Base-by-base conservation (phyloP, 2,888 invertebrate species). In the Dichetophora obliterata region DNA sequence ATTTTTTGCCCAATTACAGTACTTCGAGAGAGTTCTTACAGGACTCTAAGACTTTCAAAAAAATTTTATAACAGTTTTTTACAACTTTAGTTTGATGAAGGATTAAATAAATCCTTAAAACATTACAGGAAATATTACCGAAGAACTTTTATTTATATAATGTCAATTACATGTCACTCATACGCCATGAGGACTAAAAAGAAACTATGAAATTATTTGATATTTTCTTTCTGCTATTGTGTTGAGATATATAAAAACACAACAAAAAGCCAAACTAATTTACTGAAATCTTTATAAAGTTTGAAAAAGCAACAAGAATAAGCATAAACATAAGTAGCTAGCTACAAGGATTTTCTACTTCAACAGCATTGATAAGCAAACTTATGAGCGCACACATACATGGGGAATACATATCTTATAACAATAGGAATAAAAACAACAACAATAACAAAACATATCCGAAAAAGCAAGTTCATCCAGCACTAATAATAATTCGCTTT, bases 401-500 rank as follows among this genome's bases (percentile, higher is more conserved):
- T 14, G 14, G 59, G 59, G 22, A 14, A 59, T 24, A 19, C 16
- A n/a, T 9, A 1, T 37, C 27, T 31, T 19, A 65, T 54, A 54
- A 34, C 19, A 69, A 50, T 22, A 69, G 19, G 24, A 69, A 69
- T 14, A 48, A 43, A 9, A 66, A 43, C 22, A 43, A 24, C 50
- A 69, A 27, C 50, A 24, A 69, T 8, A 16, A 6, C 50, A 6
- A 52, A n/a, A n/a, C n/a, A n/a, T n/a, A n/a, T n/a, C 68, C 22
- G 52, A n/a, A 50, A 24, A n/a, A n/a, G n/a, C n/a, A n/a, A n/a
- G n/a, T n/a, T n/a, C n/a, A n/a, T n/a, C 48, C 24, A 31, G 14
- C 16, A 27, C 11, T 27, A 31, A 27, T 65, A 65, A 65, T 37
- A 65, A 65, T 65, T n/a, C 27, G 65, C 14, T n/a, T 65, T 34